phyloP scores from a whole-genome alignment of 2,797 vertebrate species.

The Dallia pectoralis region DNA sequence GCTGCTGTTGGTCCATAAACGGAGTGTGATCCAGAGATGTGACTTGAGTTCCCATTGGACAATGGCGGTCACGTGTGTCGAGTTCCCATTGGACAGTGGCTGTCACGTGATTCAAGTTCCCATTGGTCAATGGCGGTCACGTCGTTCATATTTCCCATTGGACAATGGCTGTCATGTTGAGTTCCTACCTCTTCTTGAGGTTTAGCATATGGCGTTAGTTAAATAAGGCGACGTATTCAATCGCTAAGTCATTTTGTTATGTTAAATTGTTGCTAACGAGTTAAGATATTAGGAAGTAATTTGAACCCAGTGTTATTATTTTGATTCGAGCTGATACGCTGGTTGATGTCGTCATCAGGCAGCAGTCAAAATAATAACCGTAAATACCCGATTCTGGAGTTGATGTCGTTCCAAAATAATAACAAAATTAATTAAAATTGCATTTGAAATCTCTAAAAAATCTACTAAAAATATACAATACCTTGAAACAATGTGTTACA shows the following conservation, averaged over 20 bases:
- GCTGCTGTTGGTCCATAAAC: not conserved
- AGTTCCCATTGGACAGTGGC: conserved; percentile 7
- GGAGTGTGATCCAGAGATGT: not conserved
- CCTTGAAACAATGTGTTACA: too few species aligned
- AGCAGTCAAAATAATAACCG: not conserved
- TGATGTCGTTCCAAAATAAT: too few species aligned
- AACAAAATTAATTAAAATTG: too few species aligned
- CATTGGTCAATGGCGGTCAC: conserved; percentile 9
- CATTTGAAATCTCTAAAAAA: too few species aligned
- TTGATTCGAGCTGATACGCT: not conserved
- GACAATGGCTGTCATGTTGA: conserved; percentile 1
- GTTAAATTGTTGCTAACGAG: not conserved
- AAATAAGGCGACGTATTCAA: not conserved
- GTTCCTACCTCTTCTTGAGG: not conserved
- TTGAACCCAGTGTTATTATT: not conserved
- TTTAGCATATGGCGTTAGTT: not conserved
- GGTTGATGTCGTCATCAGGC: conserved; percentile 3
- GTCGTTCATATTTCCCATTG: conserved; percentile 7
- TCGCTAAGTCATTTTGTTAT: not conserved
- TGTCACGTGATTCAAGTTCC: not conserved
- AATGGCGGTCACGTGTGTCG: conserved; percentile 1
- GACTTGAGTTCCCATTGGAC: conserved; percentile 7
- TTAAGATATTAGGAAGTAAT: not conserved
- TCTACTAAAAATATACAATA: too few species aligned
- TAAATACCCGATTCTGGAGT: not conserved